These are phyloP conservation scores for Saturnia pavonia DNA, from an alignment of 2,888 invertebrate species.

Conservation along the genomic window DNA sequence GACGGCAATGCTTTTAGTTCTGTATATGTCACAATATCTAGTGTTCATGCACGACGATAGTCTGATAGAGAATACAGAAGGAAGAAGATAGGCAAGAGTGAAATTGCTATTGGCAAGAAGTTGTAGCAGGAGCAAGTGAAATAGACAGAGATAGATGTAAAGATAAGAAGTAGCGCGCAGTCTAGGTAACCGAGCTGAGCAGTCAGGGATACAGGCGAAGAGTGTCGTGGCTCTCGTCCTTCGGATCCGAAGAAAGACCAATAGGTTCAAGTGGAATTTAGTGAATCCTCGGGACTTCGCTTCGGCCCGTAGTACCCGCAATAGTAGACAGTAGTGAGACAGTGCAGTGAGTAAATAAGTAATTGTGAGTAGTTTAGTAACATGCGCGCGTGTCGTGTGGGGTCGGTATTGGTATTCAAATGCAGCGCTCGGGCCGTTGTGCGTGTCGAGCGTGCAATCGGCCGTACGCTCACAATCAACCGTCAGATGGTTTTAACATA, in stretches of 20 bases:
- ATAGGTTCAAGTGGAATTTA: conserved; percentile 51
- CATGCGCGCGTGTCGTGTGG: conserved; percentile 81
- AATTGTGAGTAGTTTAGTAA: conserved; percentile 76
- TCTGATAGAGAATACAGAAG: conserved; percentile 77
- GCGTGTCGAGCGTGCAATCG: conserved; percentile 49
- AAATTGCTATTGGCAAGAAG: conserved; percentile 77
- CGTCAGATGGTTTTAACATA: conserved; percentile 16
- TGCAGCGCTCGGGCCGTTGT: conserved; percentile 82
- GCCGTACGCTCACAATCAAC: conserved; percentile 21
- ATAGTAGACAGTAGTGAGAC: conserved; percentile 72
- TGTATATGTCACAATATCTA: conserved; percentile 80
- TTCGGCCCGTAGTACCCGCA: conserved; percentile 74
- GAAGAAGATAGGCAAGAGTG: conserved; percentile 75
- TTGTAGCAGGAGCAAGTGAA: conserved; percentile 76
- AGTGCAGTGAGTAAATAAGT: conserved; percentile 79
- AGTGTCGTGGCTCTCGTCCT: conserved; percentile 64
- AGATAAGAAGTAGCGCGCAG: conserved; percentile 76
- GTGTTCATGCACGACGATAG: conserved; percentile 81
- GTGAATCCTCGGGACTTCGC: conserved; percentile 72
- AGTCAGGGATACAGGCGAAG: conserved; percentile 71
- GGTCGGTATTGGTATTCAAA: conserved; percentile 88
- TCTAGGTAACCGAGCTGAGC: conserved; percentile 75
- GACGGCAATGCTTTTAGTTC: conserved; percentile 71
- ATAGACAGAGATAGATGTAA: conserved; percentile 76
- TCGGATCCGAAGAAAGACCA: conserved; percentile 62